These are phyloP conservation scores for Hippolais icterina DNA, from an alignment of 2,113 vertebrate genomes.

Conservation along the genomic window DNA sequence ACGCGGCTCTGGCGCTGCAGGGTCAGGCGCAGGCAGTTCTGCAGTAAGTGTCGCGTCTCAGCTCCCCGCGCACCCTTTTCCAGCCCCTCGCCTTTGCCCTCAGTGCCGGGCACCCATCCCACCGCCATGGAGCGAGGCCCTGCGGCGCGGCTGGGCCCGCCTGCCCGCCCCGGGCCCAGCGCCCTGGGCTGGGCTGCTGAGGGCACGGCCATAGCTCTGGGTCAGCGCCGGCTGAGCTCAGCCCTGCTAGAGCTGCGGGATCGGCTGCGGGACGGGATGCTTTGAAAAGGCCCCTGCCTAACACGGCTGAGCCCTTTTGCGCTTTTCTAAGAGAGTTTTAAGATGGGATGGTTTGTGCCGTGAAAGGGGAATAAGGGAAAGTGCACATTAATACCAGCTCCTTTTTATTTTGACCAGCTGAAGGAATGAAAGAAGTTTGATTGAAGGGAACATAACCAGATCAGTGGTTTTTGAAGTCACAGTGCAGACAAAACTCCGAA, in stretches of 20 bases:
- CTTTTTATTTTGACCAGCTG: neutral
- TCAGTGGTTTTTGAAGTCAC: neutral
- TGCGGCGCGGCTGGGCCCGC: accelerated
- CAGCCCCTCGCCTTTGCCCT: accelerated
- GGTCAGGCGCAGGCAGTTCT: conserved; percentile 75
- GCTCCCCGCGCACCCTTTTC: too few species aligned
- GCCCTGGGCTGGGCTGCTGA: neutral
- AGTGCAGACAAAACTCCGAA: neutral
- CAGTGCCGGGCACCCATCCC: accelerated
- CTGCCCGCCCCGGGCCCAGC: accelerated
- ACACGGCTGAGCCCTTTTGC: accelerated
- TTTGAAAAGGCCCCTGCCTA: neutral
- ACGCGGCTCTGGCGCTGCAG: conserved; percentile 81
- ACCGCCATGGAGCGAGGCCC: accelerated
- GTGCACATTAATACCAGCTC: accelerated
- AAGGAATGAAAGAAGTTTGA: neutral
- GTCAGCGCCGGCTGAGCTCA: neutral
- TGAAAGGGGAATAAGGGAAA: neutral
- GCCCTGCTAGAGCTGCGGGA: neutral
- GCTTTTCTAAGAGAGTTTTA: neutral
- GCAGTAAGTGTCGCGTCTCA: conserved; percentile 79
- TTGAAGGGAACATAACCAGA: neutral
- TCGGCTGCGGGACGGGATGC: neutral
- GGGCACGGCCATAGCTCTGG: accelerated
- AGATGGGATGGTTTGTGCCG: neutral